Base-by-base conservation (phyloP, 2,888 invertebrate genomes). In the Cenopis cana region DNA sequence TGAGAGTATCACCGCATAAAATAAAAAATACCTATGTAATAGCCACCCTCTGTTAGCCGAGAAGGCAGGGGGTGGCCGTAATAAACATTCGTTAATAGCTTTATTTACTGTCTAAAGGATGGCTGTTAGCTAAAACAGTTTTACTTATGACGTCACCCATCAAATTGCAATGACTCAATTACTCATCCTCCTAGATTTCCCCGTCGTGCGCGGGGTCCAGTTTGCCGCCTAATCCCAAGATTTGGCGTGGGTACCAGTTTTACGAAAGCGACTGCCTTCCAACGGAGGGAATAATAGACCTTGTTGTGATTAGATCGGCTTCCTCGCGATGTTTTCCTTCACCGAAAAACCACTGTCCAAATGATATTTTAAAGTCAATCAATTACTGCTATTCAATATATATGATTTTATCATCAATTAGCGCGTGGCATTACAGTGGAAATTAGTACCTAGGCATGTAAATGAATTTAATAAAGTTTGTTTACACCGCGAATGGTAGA, bases 21-120 rank as follows among this genome's bases (percentile, higher is more conserved):
- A 91, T 91, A 91, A 92, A n/a, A 91, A 92, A 91, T 88, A 89
- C 86, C 87, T 84, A 87, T 86, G 85, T 88, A 87, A 89, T 87
- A 85, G 82, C 86, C 88, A 81, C 89, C 87, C 87, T 78, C 76
- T 72, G 75, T 76, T 78, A 75, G 76, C 79, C 73, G 72, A 74
- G 73, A 65, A 76, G 73, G 70, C 73, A 78, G 77, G 79, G 80
- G 81, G 81, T 78, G 79, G 80, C 78, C 80, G 83, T 85, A 86
- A 88, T 90, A 89, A 90, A 90, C 90, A 86, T 81, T 85, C 83
- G 85, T 90, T 91, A 90, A 91, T 90, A 87, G 85, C 88, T 84
- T 85, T 88, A 89, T 89, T 89, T 86, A 86, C 81, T 82, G 83
- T 71, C 66, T 71, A 67, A 71, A 75, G 71, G 75, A 69, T 65